phyloP scores from a whole-genome alignment of 2,888 invertebrate genomes.

The Physocephala rufipes region DNA sequence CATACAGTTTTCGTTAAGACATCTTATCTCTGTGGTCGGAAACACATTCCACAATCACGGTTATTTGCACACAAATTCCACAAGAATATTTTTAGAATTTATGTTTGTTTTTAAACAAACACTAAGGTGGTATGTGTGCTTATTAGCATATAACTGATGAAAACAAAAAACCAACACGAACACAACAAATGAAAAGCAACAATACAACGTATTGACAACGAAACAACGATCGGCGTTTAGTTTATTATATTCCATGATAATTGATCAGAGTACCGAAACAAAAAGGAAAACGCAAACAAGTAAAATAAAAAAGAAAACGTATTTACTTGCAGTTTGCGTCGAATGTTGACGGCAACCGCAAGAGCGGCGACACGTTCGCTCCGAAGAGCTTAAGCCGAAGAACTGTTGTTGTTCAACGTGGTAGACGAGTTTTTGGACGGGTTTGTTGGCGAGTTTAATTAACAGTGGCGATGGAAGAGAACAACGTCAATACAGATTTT shows the following conservation, averaged over 20 bases:
- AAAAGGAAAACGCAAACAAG: neutral
- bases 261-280: neutral
- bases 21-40: too few species aligned
- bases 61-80: too few species aligned
- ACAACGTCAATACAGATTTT: neutral
- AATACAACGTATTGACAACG: neutral
- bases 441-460: neutral
- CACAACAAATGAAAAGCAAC: slow-evolving; percentile 5
- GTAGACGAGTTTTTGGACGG: neutral
- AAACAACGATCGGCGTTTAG: too few species aligned
- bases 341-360: slow-evolving; percentile 11
- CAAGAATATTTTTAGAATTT: too few species aligned
- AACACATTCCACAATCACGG: too few species aligned
- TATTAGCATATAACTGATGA: too few species aligned
- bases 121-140: too few species aligned
- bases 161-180: slow-evolving; percentile 12
- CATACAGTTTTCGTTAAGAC: too few species aligned
- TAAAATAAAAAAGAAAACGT: neutral
- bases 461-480: neutral
- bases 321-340: neutral
- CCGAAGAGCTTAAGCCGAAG: slow-evolving; percentile 4
- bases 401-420: slow-evolving; percentile 5
- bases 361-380: slow-evolving; percentile 13
- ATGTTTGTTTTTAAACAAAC: too few species aligned
- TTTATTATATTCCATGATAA: neutral